These are phyloP conservation scores for Halyomorpha halys DNA, from an alignment of 1,140 invertebrate genomes.

Conservation along the genomic window DNA sequence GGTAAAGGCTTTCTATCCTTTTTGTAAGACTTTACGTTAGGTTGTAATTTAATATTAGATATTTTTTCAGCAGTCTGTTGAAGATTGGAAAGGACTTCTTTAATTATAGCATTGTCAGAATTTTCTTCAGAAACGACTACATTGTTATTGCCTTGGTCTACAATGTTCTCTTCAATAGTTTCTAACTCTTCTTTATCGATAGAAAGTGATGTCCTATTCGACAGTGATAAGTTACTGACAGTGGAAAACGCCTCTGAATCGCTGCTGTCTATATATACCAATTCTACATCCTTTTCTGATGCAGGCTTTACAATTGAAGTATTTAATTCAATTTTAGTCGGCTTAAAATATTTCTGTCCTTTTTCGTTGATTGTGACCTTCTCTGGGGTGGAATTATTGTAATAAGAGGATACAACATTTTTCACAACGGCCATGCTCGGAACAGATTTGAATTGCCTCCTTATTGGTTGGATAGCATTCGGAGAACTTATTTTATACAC, in stretches of 20 bases:
- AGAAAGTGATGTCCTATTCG: neutral
- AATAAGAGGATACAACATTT: slow-evolving; percentile 19
- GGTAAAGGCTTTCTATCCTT: too few species aligned
- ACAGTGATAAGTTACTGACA: neutral
- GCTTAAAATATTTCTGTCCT: neutral
- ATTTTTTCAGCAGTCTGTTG: slow-evolving; percentile 16
- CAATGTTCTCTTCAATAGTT: neutral
- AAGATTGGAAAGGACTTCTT: slow-evolving; percentile 17
- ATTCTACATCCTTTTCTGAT: slow-evolving; percentile 21
- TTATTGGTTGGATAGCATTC: too few species aligned
- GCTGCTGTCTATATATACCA: slow-evolving; percentile 26
- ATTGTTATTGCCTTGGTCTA: neutral
- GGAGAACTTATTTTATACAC: too few species aligned
- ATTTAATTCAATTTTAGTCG: neutral
- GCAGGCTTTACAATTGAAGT: slow-evolving; percentile 2
- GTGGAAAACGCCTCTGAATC: slow-evolving; percentile 23
- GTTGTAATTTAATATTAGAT: neutral
- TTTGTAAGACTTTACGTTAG: too few species aligned
- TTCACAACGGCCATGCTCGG: neutral
- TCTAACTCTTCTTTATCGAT: neutral
- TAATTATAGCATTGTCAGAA: neutral
- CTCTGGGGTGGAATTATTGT: neutral
- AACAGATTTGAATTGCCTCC: neutral
- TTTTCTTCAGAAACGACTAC: neutral
- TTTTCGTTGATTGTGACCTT: neutral